Conservation (phyloP, 2,888 invertebrate genomes). For the Poecilobothrus nobilitatus region DNA sequence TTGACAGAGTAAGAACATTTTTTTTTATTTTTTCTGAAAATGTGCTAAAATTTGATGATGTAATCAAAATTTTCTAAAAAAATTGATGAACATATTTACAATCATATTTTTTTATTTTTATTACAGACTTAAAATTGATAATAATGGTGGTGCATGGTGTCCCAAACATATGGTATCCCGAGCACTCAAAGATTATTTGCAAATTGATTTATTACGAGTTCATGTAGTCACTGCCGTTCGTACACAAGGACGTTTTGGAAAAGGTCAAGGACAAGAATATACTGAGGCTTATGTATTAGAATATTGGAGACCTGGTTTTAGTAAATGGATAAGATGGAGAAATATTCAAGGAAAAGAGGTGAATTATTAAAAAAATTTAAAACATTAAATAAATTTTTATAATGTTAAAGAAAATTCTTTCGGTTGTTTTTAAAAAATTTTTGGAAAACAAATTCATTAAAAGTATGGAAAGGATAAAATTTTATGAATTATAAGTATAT, state of each 20-base stretch:
- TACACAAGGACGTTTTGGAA: slow-evolving; percentile 75
- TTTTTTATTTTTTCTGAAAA: too few species aligned
- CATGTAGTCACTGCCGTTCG: slow-evolving; percentile 60
- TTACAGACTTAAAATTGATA: slow-evolving; percentile 64
- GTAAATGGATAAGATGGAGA: slow-evolving; percentile 66
- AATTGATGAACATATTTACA: too few species aligned
- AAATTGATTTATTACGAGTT: slow-evolving; percentile 59
- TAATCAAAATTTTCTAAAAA: too few species aligned
- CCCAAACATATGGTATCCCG: slow-evolving; percentile 64
- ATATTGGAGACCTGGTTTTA: slow-evolving; percentile 63
- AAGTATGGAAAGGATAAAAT: too few species aligned
- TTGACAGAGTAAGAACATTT: too few species aligned
- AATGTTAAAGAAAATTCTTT: too few species aligned
- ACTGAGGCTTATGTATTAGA: slow-evolving; percentile 70
- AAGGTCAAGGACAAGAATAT: slow-evolving; percentile 74
- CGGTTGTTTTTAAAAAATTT: too few species aligned
- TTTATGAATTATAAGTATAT: too few species aligned
- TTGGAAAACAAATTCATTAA: too few species aligned
- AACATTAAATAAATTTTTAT: too few species aligned
- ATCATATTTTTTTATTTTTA: slow-evolving; percentile 1
- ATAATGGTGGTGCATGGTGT: slow-evolving; percentile 80
- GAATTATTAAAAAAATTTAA: slow-evolving; percentile 26
- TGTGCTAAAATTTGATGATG: too few species aligned
- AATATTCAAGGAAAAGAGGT: slow-evolving; percentile 65
- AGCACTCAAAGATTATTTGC: slow-evolving; percentile 65